Evolutionary conservation across 2,888 invertebrate species (phyloP).

Genomic region (Scaptomyza polygonia): DNA sequence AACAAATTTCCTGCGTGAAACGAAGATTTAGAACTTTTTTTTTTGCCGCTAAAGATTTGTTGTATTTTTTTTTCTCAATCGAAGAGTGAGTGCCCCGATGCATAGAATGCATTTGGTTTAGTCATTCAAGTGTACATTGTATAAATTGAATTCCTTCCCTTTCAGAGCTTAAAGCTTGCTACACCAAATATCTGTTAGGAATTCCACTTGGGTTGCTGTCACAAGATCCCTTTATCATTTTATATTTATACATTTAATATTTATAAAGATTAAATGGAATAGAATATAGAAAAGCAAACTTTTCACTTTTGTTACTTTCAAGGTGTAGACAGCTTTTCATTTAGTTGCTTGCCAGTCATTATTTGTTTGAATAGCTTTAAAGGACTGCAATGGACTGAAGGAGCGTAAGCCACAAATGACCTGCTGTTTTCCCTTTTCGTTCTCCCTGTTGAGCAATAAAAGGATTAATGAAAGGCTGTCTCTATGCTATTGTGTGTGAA

Average conservation of each 20-base stretch:
- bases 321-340: constrained; percentile 1
- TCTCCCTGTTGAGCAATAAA: constrained; percentile 26
- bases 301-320: not conserved
- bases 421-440: constrained; percentile 7
- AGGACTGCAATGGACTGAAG: not conserved
- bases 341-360: not conserved
- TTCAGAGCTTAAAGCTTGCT: not conserved
- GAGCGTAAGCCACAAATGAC: constrained; percentile 29
- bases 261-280: not conserved
- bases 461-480: constrained; percentile 50
- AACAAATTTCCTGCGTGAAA: too few relatives aligned
- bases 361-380: constrained; percentile 12
- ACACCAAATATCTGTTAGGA: not conserved
- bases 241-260: too few relatives aligned
- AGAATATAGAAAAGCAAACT: not conserved
- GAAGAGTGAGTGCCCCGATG: too few relatives aligned
- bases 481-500: constrained; percentile 15
- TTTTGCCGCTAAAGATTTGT: too few relatives aligned
- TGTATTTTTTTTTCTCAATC: too few relatives aligned
- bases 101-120: too few relatives aligned
- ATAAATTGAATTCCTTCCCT: not conserved
- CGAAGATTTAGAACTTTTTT: too few relatives aligned
- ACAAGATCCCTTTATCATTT: constrained; percentile 2
- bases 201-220: not conserved
- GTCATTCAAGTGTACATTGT: not conserved